A percentile compares a stretch with the other conserved stretches of the same genome.
Conservation (phyloP, 2,888 invertebrate species). For the Macrosoma leucophasiata region DNA sequence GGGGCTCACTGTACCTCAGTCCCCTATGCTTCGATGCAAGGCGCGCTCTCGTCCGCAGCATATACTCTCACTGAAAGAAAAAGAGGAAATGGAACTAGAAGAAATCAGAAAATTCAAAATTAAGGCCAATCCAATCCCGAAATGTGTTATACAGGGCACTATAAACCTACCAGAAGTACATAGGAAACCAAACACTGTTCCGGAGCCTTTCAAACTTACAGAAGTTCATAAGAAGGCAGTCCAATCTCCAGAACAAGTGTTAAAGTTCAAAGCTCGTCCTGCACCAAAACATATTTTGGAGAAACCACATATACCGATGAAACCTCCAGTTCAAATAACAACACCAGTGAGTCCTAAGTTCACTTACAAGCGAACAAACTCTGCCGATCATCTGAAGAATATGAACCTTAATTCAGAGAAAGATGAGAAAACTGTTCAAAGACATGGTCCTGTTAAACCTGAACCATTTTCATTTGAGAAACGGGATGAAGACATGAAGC, state of each 20-base stretch:
- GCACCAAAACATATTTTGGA: constrained; percentile 74
- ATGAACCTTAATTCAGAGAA: constrained; percentile 26
- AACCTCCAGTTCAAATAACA: constrained; percentile 40
- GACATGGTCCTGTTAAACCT: constrained; percentile 45
- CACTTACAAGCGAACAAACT: constrained; percentile 45
- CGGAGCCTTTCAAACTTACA: constrained; percentile 80
- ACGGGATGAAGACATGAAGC: constrained; percentile 73
- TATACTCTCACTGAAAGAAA: constrained; percentile 75
- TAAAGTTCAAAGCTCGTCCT: constrained; percentile 77
- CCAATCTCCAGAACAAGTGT: constrained; percentile 34
- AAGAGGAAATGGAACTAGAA: constrained; percentile 77
- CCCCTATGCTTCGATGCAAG: constrained; percentile 72
- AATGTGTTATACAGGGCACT: constrained; percentile 71
- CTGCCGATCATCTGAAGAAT: constrained; percentile 33
- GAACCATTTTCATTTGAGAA: constrained; percentile 83
- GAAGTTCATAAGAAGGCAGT: constrained; percentile 63
- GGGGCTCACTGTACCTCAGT: constrained; percentile 65
- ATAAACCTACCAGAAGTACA: constrained; percentile 63
- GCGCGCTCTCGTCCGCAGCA: constrained; percentile 70
- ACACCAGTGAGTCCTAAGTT: constrained; percentile 54
- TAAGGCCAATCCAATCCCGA: constrained; percentile 80
- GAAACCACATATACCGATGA: constrained; percentile 53
- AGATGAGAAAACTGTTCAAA: constrained; percentile 32
- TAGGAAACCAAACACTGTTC: constrained; percentile 74
- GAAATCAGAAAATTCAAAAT: constrained; percentile 80